These are phyloP conservation scores for Gonioctena quinquepunctata DNA, from an alignment of 1,140 invertebrate species.

Conservation along the genomic window DNA sequence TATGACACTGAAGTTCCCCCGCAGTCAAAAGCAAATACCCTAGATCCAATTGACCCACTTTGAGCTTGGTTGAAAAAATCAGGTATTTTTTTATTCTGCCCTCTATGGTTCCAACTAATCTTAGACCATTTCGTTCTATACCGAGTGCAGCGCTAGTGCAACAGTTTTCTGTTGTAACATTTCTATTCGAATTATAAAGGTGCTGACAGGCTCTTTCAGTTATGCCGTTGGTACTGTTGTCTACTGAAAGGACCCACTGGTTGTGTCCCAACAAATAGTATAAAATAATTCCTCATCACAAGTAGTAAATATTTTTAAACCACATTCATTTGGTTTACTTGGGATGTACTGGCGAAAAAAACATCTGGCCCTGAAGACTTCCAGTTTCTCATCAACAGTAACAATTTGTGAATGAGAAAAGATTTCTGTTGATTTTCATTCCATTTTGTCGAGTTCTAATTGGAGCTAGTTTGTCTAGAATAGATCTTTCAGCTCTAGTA, in stretches of 20 bases:
- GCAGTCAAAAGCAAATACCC: too few species aligned
- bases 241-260: constrained; percentile 38
- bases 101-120: constrained; percentile 18
- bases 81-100: neutral
- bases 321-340: constrained; percentile 56
- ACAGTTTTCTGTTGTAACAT: constrained; percentile 30
- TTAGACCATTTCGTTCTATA: neutral
- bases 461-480: neutral
- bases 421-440: neutral
- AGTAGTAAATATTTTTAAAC: constrained; percentile 50
- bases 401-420: neutral
- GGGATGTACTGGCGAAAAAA: constrained; percentile 54
- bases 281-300: constrained; percentile 40
- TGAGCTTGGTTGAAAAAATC: neutral
- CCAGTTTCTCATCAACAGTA: constrained; percentile 22
- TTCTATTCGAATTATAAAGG: constrained; percentile 6
- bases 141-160: constrained; percentile 23
- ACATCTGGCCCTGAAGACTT: constrained; percentile 46
- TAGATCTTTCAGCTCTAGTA: neutral
- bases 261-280: constrained; percentile 44
- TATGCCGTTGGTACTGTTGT: constrained; percentile 5
- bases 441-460: neutral
- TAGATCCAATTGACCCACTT: neutral
- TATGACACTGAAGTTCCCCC: constrained; percentile 1
- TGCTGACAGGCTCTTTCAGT: neutral